Base-by-base conservation (phyloP, 2,888 invertebrate genomes). In the Odiellus spinosus region DNA sequence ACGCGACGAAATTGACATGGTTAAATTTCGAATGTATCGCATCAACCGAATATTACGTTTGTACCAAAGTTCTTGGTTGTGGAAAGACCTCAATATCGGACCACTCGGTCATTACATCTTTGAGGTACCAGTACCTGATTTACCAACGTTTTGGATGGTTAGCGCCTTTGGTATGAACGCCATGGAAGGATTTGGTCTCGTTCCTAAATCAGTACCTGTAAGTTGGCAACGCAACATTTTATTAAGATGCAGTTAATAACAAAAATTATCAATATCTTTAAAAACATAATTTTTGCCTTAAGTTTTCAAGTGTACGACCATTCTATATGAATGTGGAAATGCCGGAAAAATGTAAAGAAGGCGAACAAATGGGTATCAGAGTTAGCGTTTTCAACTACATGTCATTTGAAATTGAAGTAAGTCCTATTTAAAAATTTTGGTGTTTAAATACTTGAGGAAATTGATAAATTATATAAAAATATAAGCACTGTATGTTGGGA, bases 281-380 rank as follows among this genome's bases (percentile, higher is more conserved):
- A n/a, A n/a, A n/a, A n/a, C n/a, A n/a, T n/a, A n/a, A 34, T 36
- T 19, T 44, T 36, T 17, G 26, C 3, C 2, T 3, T 3, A 68
- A 83, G 76, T 91, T 90, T 65, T 78, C 82, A 20, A 90, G 87
- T 12, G 81, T 87, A 0, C 72, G 88, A 35, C 90, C 91, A 14
- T 90, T 95, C 75, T 93, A 83, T 69, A 90, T 93, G 58, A 85
- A 86, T 60, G 82, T 91, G 42, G 93, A 95, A 64, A 87, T 90
- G 71, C 91, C 93, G 0, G 74, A 73, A 0, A 68, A 71, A 32
- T 82, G 84, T 59, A 76, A 81, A 34, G 83, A 87, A 64, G 93
- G 93, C 3, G 93, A 95, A 68, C 91, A 93, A 67, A 75, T 95
- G 33, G 93, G 93, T 10, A 75, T 95, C 26, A 74, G 93, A 21